Evolutionary conservation across 2,888 invertebrate species (phyloP), one percentile per base, ranked within the genome.

Genomic region (Thalpophila matura): DNA sequence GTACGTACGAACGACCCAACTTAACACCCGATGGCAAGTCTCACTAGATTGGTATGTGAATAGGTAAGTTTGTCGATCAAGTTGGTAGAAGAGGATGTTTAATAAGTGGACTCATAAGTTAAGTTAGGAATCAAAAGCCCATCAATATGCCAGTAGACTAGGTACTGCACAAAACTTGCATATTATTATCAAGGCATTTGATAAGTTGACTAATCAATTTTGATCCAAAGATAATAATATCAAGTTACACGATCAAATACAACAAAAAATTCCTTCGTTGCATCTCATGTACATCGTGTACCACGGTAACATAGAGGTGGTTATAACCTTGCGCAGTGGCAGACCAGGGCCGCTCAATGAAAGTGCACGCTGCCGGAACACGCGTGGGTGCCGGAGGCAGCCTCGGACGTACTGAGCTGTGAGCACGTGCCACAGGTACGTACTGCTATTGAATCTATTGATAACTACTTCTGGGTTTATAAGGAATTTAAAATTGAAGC

Each of bases 341-440:
- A 65, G 57, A 74, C 74, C 80, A 77, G 75, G 80, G 80, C 58
- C 80, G 66, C 56, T 56, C 57, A 77, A 79, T 79, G 79, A 79
- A 79, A 79, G 81, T 79, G 66, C 67, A 59, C 64, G 51, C 27
- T 65, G 67, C 64, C 77, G 83, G 81, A 79, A 80, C 80, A 71
- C 16, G 81, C 77, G 85, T 84, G 76, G 84, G 84, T 58, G 80
- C 74, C 60, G 46, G 64, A 77, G 77, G 70, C 70, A 68, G 68
- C 31, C 51, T 60, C 70, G 54, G 56, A 54, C 68, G 51, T 64
- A 66, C 58, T 55, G 51, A 63, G 57, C 76, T 64, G 56, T 55
- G 51, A 63, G 57, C 76, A 75, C 79, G 77, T 75, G 80, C 73
- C 53, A 22, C 42, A 7, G 49, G 43, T 60, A 46, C 33, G 22